These are phyloP conservation scores for Thecocarcelia acutangulata DNA, from an alignment of 2,888 invertebrate species.

Conservation along the genomic window DNA sequence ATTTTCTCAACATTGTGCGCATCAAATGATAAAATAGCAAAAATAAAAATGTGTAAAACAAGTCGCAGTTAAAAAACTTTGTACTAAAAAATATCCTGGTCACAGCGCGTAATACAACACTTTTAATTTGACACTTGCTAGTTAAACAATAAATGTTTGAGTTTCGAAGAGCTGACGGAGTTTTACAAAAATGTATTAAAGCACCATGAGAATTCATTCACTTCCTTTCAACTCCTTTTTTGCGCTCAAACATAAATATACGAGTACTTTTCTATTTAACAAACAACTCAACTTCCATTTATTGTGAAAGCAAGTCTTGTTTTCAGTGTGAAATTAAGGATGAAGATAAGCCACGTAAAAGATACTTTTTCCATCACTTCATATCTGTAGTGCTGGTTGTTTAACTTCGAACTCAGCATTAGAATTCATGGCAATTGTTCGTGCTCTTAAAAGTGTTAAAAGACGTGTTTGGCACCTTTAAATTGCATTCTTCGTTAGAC, in stretches of 20 bases:
- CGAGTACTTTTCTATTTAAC: background rate
- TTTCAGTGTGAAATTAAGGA: constrained; percentile 53
- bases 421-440: constrained; percentile 63
- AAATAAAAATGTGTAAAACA: constrained; percentile 7
- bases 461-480: constrained; percentile 64
- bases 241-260: background rate
- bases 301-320: constrained; percentile 22
- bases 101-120: constrained; percentile 42
- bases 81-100: constrained; percentile 10
- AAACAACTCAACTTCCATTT: background rate
- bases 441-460: constrained; percentile 53
- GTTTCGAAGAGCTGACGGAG: background rate
- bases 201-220: background rate
- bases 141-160: constrained; percentile 43
- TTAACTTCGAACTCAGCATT: constrained; percentile 28
- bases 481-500: constrained; percentile 39
- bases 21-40: constrained; percentile 16
- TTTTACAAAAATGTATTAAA: background rate
- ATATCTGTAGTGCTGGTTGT: background rate
- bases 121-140: constrained; percentile 58
- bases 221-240: background rate
- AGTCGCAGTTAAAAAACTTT: background rate
- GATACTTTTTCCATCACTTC: constrained; percentile 30
- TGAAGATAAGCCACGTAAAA: constrained; percentile 66
- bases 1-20: constrained; percentile 15